Evolutionary conservation across 2,797 vertebrate genomes (phyloP).

Genomic region (Podargus strigoides): DNA sequence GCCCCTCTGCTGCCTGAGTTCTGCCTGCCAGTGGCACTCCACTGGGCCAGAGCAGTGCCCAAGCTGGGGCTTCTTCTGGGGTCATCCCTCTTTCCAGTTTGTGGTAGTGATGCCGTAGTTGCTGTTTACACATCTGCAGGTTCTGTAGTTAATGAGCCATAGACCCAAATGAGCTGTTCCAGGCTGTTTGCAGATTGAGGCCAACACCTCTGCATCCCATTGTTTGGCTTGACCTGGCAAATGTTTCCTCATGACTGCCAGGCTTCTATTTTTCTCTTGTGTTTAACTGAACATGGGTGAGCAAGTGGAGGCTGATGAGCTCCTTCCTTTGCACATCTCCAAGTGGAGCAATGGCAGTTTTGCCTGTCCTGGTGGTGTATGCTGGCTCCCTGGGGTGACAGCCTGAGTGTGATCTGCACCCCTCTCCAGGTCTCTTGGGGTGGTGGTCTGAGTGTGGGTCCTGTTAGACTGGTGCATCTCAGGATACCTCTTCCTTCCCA

Average conservation of each 20-base stretch:
- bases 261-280: neutral
- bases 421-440: neutral
- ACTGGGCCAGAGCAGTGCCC: neutral
- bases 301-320: neutral
- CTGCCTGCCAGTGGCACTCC: neutral
- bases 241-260: neutral
- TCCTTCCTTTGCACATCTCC: neutral
- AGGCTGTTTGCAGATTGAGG: neutral
- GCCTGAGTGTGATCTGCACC: neutral
- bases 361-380: neutral
- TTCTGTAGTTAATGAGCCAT: neutral
- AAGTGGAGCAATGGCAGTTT: neutral
- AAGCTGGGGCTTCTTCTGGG: neutral
- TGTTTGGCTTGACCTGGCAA: neutral
- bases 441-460: neutral
- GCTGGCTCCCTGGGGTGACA: neutral
- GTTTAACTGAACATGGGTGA: neutral
- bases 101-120: neutral
- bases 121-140: neutral
- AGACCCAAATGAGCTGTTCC: neutral
- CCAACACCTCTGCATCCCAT: neutral
- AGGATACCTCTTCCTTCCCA: neutral
- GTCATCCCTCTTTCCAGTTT: neutral
- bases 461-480: neutral
- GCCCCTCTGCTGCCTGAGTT: neutral